Percentiles rank a stretch among this genome's conserved stretches.
These are phyloP conservation scores for Otolemur garnettii DNA, from an alignment of 2,113 vertebrate species.

Conservation along the genomic window DNA sequence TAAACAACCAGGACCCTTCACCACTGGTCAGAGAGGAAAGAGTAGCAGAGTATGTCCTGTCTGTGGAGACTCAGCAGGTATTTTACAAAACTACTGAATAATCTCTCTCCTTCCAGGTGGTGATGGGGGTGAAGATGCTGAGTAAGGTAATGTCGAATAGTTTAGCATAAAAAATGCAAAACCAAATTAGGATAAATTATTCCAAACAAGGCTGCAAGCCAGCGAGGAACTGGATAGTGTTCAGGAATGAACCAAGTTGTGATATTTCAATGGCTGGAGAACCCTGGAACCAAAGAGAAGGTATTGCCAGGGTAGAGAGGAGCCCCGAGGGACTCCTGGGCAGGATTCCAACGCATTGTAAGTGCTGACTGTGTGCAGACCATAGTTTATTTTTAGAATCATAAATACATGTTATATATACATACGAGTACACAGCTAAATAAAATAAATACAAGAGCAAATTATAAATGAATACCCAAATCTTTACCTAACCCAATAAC, in stretches of 20 bases:
- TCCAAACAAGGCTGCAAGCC: neutral
- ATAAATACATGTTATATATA: neutral
- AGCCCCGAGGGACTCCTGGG: neutral
- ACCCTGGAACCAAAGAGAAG: neutral
- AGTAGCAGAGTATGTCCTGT: neutral
- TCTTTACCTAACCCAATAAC: neutral
- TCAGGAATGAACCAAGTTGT: neutral
- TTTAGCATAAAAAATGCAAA: conserved; percentile 2
- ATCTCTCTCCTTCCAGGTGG: neutral
- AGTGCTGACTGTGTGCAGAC: neutral
- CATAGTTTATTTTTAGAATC: neutral
- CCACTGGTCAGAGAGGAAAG: neutral
- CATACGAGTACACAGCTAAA: neutral
- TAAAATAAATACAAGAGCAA: neutral
- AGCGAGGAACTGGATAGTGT: neutral
- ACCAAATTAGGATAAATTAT: neutral
- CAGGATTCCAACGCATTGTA: neutral
- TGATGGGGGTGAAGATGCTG: neutral
- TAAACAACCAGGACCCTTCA: neutral
- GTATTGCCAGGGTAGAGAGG: neutral
- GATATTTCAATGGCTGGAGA: neutral
- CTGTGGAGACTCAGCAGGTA: neutral
- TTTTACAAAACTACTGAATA: conserved; percentile 34
- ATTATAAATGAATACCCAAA: neutral
- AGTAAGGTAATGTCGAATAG: neutral